Evolutionary conservation across 2,888 invertebrate species (phyloP).

Genomic region (Falcaria lacertinaria): DNA sequence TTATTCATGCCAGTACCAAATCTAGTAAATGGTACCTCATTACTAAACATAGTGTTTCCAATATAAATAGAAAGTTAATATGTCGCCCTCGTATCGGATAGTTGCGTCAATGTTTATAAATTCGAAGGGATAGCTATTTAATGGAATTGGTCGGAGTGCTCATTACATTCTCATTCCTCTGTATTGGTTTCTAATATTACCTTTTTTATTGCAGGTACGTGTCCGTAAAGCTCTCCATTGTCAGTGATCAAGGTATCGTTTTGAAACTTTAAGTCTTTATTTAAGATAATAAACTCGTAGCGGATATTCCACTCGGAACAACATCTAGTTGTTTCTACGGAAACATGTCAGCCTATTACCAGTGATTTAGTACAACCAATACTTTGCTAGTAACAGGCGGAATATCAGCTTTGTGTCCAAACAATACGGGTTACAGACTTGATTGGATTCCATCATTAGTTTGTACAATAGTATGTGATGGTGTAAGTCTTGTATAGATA

Average conservation of each 20-base stretch:
- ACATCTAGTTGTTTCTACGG: conserved; percentile 12
- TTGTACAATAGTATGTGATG: conserved; percentile 16
- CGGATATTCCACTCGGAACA: conserved; percentile 12
- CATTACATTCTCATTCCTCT: not conserved
- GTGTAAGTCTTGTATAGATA: conserved; percentile 21
- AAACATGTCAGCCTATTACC: conserved; percentile 25
- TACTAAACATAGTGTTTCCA: too few species aligned
- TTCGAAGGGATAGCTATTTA: not conserved
- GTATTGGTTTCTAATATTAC: conserved; percentile 11
- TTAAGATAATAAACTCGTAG: conserved; percentile 20
- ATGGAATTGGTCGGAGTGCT: not conserved
- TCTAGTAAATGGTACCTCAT: too few species aligned
- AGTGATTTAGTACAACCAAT: conserved; percentile 11
- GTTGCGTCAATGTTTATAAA: not conserved
- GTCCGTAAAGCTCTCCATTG: conserved; percentile 10
- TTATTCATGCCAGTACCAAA: too few species aligned
- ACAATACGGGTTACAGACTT: not conserved
- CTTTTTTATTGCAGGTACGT: conserved; percentile 45
- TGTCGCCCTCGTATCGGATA: not conserved
- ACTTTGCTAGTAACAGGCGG: not conserved
- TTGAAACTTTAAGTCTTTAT: conserved; percentile 20
- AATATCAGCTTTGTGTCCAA: conserved; percentile 7
- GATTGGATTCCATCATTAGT: not conserved
- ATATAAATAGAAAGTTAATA: too few species aligned
- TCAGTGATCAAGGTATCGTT: conserved; percentile 13